Evolutionary conservation across 2,113 vertebrate genomes (phyloP), one percentile per base, ranked within the genome.

Genomic region (Cromileptes altivelis): DNA sequence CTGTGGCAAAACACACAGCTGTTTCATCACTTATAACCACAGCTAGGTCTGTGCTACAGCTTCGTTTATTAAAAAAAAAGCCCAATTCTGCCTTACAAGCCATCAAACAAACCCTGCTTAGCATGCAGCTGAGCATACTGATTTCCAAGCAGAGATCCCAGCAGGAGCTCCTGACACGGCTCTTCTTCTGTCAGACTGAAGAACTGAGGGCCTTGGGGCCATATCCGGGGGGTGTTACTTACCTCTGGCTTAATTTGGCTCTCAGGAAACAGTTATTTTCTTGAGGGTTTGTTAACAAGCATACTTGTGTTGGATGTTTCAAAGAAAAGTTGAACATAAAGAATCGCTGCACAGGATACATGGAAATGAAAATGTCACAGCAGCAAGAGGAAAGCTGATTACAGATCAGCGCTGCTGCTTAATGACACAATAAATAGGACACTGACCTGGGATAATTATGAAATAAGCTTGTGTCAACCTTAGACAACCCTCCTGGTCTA

Each of bases 51-150:
- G 64, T 53, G 69, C 42, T 50, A 10, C 14, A 58, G 60, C 33
- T 75, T 56, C 15, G 33, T 80, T 61, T 40, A 11, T 56, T 67
- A 67, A 52, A 68, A 65, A 70, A 67, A 52, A 68, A 65, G 42
- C 30, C 70, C 19, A 19, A 61, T 42, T 84, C 61, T 56, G 70
- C 70, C 18, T 67, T 21, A 30, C 25, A 64, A 71, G 18, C 27
- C 25, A 49, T 63, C 85, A 85, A 82, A 85, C 81, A 82, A 70
- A 67, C 4, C 30, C 75, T 78, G 71, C 80, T 91, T 69, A 64
- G 84, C 78, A 75, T 89, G 84, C 87, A 90, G 70, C 84, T 75
- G 52, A 64, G 84, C 72, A 69, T 74, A 69, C 76, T 84, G 84
- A 58, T 88, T 91, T 70, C 78, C 72, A 78, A 80, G 77, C 60